Evolutionary conservation across 2,113 vertebrate species (phyloP), one percentile per base, ranked within the genome.

Genomic region (Eleginops maclovinus): DNA sequence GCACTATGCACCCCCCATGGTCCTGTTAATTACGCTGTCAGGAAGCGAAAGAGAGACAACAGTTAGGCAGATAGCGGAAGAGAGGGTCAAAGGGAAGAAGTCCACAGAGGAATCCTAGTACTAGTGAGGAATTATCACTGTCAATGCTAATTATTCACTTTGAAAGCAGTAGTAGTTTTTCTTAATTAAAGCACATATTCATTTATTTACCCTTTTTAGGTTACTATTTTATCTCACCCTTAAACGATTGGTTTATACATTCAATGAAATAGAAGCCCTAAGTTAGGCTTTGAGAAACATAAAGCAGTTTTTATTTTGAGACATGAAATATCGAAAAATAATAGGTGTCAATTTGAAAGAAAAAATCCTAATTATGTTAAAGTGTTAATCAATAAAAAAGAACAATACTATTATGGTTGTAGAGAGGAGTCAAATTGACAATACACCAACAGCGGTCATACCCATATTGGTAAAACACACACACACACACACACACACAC

Each of bases 11-110:
- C n/a, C 82, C 85, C 78, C 79, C 51, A 67, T 5, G 62, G 79
- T 77, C 84, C 74, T 83, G 77, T 80, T 89, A 84, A 90, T 87
- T 85, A 89, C 19, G 49, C 76, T 91, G 87, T 92, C 88, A 89
- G 76, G 49, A 28, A 50, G 77, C 59, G 67, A 69, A 49, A 46
- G 69, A 71, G 72, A 66, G 55, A 61, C 78, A 64, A 51, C 65
- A 17, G 67, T 56, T 36, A 50, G 59, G 79, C 71, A 77, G 75
- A 63, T 11, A 6, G 72, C 77, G 65, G 72, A 67, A 63, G 66
- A 73, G 65, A 56, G 69, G 79, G 79, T 79, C 79, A 72, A 12
- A 41, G 75, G 26, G 31, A 79, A 72, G 78, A 68, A 44, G 69
- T 80, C 79, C 26, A 4, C n/a, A 47, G 75, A 81, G 73, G 64